Evolutionary conservation across 2,888 invertebrate genomes (phyloP), one percentile per base, ranked within the genome.

Genomic region (Smittia aterrima): DNA sequence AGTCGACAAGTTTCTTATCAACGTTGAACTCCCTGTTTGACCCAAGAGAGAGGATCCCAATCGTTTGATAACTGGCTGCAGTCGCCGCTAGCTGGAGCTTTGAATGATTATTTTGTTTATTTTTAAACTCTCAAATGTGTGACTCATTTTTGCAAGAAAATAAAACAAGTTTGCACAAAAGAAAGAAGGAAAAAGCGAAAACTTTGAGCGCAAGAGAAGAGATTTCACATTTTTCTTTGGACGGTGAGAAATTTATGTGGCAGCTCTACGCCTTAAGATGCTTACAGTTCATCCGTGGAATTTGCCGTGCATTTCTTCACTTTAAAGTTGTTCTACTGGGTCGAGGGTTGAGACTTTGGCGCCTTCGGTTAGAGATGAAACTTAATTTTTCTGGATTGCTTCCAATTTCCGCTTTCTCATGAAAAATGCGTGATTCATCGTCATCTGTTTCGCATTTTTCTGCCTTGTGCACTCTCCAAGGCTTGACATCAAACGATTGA

Each of bases 151-250:
- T 38, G 38, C 38, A 4, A 58, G 16, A 2, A 13, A 13, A 11
- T 16, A n/a, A 11, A 58, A 58, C 58, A 22, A 22, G 58, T 58
- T 58, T 58, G 22, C 58, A 58, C 58, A 58, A 58, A 58, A 58
- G 58, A 22, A 22, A 58, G 22, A 47, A 47, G 47, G 16, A 22
- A 58, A 22, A n/a, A 58, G 22, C 20, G 58, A 58, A 58, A 7
- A n/a, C n/a, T n/a, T n/a, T n/a, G n/a, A n/a, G n/a, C n/a, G n/a
- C n/a, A n/a, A n/a, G n/a, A n/a, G n/a, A n/a, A 58, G 58, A 58
- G n/a, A 58, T 58, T 58, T 47, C 47, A 47, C 47, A 47, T n/a
- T 58, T 58, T 58, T 3, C 47, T 47, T 47, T 58, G 58, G 47
- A 47, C 16, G 11, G 47, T 16, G 47, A 47, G 47, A 47, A 47